These are phyloP conservation scores for Panthera leo DNA, from an alignment of 2,113 vertebrate genomes.

Conservation along the genomic window DNA sequence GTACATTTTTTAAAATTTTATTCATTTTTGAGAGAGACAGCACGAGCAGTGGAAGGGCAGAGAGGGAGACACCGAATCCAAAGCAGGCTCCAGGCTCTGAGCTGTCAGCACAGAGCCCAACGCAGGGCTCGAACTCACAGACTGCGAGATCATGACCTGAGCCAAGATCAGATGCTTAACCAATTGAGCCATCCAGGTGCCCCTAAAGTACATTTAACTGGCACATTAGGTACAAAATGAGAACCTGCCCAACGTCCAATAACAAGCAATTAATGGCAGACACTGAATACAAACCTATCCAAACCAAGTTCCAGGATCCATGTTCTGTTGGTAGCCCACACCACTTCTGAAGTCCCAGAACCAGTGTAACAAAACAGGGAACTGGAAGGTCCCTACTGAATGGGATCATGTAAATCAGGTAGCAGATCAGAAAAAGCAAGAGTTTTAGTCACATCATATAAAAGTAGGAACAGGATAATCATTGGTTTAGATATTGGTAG, in stretches of 20 bases:
- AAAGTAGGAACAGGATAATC: not conserved
- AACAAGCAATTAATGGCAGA: not conserved
- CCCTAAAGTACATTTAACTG: not conserved
- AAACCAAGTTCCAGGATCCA: not conserved
- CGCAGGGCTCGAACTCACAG: too few species aligned
- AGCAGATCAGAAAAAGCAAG: not conserved
- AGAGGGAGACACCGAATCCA: too few species aligned
- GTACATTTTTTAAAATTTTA: not conserved
- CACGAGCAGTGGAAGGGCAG: too few species aligned
- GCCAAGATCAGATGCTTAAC: too few species aligned
- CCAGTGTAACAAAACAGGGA: not conserved
- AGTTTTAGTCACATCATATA: not conserved
- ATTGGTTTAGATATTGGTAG: not conserved
- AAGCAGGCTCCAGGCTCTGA: too few species aligned
- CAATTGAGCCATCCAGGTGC: too few species aligned
- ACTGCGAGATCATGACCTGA: too few species aligned
- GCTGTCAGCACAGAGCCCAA: too few species aligned
- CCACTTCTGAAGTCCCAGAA: not conserved
- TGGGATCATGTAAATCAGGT: not conserved
- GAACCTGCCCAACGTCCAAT: not conserved
- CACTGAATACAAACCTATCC: not conserved
- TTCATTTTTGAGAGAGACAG: too few species aligned
- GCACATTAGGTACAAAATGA: not conserved
- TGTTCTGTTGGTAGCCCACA: not conserved
- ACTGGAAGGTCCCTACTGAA: not conserved